Evolutionary conservation across 2,113 vertebrate species (phyloP).

Genomic region (Numida meleagris): DNA sequence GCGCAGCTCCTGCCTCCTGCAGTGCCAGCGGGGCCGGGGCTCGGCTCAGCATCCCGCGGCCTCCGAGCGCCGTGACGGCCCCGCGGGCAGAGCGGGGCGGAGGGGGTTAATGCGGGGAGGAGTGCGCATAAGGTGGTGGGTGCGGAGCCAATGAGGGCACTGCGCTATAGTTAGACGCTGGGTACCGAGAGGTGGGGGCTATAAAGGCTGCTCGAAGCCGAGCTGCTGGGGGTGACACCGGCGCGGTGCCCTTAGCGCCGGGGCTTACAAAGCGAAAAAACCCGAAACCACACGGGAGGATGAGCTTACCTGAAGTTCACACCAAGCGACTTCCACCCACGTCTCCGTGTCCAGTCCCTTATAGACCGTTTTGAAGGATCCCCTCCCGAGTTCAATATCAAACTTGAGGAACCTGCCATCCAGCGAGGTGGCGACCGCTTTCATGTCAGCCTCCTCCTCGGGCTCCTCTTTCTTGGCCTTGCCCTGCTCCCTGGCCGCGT

Average conservation of each 20-base stretch:
- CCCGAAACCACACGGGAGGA: not conserved
- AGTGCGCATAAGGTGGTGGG: constrained; percentile 57
- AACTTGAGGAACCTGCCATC: constrained; percentile 98
- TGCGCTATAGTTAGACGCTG: constrained; percentile 69
- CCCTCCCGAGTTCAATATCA: constrained; percentile 95
- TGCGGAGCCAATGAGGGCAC: constrained; percentile 45
- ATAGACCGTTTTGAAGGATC: constrained; percentile 98
- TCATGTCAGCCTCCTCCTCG: constrained; percentile 91
- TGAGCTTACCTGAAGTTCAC: constrained; percentile 94
- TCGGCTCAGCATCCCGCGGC: not conserved
- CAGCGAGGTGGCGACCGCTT: constrained; percentile 94
- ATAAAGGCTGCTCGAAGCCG: constrained; percentile 47
- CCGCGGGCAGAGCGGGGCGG: not conserved
- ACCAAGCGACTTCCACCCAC: constrained; percentile 99
- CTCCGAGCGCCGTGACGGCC: too few relatives aligned
- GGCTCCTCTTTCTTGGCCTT: constrained; percentile 88
- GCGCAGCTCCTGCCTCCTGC: not conserved
- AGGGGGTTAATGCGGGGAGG: constrained; percentile 62
- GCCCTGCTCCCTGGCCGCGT: constrained; percentile 62
- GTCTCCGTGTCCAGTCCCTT: constrained; percentile 98
- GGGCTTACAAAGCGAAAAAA: not conserved
- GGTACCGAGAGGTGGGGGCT: constrained; percentile 47
- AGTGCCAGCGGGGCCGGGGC: not conserved
- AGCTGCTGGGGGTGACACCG: not conserved
- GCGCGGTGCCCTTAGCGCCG: not conserved